phyloP scores from a whole-genome alignment of 64 coral and sea anemone species.

The Pocillopora verrucosa region DNA sequence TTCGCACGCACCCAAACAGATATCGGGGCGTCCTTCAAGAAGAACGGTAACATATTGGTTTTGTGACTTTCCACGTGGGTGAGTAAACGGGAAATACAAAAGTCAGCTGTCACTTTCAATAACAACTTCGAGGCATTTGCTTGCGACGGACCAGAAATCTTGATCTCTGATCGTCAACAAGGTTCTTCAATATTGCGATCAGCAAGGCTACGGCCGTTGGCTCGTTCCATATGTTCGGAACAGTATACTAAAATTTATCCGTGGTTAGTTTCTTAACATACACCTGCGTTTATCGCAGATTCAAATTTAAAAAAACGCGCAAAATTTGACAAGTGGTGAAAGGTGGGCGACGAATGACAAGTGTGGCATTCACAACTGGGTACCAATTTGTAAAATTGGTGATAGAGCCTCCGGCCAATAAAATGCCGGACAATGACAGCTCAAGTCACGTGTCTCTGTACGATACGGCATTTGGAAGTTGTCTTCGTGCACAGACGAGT shows the following conservation, averaged over 20 bases:
- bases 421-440: constrained; percentile 91
- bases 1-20: constrained; percentile 8
- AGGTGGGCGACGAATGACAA: constrained; percentile 90
- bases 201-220: not conserved
- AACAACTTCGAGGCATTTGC: constrained; percentile 42
- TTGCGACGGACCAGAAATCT: constrained; percentile 56
- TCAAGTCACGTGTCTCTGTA: constrained; percentile 68
- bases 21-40: not conserved
- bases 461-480: not conserved
- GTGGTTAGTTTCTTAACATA: constrained; percentile 25
- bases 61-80: constrained; percentile 37
- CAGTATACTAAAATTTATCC: constrained; percentile 41
- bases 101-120: constrained; percentile 59
- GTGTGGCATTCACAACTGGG: constrained; percentile 87
- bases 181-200: not conserved
- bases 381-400: constrained; percentile 99
- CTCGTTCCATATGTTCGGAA: not conserved
- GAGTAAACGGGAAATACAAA: constrained; percentile 34
- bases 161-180: constrained; percentile 10
- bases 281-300: constrained; percentile 83
- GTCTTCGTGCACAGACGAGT: too few species aligned
- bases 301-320: constrained; percentile 91
- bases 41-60: constrained; percentile 28
- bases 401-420: constrained; percentile 90
- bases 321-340: constrained; percentile 92